Percentiles rank a stretch among this genome's conserved stretches.
phyloP scores from a whole-genome alignment of 2,888 invertebrate genomes.

The Deladenus siricidicola region DNA sequence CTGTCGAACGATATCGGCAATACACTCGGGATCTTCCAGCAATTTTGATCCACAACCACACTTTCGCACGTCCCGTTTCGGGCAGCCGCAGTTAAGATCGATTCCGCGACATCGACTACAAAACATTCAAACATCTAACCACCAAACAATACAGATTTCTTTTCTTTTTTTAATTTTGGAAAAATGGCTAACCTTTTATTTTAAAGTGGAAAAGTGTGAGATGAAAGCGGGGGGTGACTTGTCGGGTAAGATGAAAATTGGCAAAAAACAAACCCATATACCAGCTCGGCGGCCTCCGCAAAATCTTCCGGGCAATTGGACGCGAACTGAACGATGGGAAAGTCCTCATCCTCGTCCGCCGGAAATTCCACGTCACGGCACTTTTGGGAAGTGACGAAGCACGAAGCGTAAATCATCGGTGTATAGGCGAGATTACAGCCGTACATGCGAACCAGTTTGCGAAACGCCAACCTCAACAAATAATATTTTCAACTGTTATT shows the following conservation, averaged over 20 bases:
- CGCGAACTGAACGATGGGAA: slow-evolving; percentile 89
- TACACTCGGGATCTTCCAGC: slow-evolving; percentile 71
- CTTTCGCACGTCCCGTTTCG: slow-evolving; percentile 62
- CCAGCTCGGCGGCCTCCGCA: slow-evolving; percentile 72
- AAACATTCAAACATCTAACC: too few species aligned
- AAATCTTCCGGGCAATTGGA: slow-evolving; percentile 76
- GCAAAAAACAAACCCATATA: slow-evolving; percentile 64
- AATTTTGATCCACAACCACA: slow-evolving; percentile 32
- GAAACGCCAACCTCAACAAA: slow-evolving; percentile 65
- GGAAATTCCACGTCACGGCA: slow-evolving; percentile 64
- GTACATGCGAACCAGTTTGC: slow-evolving; percentile 69
- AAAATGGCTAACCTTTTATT: too few species aligned
- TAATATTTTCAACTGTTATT: not conserved
- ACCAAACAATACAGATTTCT: too few species aligned
- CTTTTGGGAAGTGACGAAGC: slow-evolving; percentile 77
- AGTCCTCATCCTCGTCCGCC: slow-evolving; percentile 62
- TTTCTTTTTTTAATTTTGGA: too few species aligned
- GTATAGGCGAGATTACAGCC: slow-evolving; percentile 82
- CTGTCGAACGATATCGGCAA: slow-evolving; percentile 71
- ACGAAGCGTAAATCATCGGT: slow-evolving; percentile 89
- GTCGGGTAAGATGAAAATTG: too few species aligned
- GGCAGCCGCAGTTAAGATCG: slow-evolving; percentile 94
- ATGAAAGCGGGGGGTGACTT: too few species aligned
- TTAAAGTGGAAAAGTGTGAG: too few species aligned
- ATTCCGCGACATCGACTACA: slow-evolving; percentile 64